Conservation (phyloP, 2,113 vertebrate genomes). For the Tringa solitaria region DNA sequence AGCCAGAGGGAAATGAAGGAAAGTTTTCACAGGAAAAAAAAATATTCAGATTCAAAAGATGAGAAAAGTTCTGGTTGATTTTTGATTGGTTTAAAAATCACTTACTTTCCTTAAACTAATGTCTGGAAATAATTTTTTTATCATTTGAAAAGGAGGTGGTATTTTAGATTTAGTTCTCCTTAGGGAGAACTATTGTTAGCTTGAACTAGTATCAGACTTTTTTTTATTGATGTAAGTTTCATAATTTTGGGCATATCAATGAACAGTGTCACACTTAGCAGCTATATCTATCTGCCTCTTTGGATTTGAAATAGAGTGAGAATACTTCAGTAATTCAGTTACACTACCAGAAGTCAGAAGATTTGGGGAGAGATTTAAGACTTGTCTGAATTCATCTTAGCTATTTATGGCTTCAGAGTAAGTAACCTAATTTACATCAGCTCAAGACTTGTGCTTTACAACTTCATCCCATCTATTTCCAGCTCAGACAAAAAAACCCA, state of each 20-base stretch:
- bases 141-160: background rate
- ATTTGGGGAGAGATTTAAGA: background rate
- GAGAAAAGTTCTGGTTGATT: background rate
- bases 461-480: background rate
- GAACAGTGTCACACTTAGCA: background rate
- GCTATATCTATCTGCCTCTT: background rate
- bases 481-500: background rate
- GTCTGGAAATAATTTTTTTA: background rate
- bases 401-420: background rate
- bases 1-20: background rate
- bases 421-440: background rate
- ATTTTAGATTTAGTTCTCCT: background rate
- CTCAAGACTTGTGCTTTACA: background rate
- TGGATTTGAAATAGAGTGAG: background rate
- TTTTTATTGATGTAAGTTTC: background rate
- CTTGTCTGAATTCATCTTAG: background rate
- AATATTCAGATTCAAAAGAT: background rate
- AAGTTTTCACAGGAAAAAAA: background rate
- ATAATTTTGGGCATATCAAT: background rate
- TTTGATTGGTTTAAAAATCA: background rate
- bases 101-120: background rate
- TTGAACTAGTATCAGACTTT: background rate
- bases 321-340: background rate
- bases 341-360: background rate
- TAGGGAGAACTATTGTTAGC: background rate